Base-by-base conservation (phyloP, 2,113 vertebrate genomes). In the Eudorcas thomsonii region DNA sequence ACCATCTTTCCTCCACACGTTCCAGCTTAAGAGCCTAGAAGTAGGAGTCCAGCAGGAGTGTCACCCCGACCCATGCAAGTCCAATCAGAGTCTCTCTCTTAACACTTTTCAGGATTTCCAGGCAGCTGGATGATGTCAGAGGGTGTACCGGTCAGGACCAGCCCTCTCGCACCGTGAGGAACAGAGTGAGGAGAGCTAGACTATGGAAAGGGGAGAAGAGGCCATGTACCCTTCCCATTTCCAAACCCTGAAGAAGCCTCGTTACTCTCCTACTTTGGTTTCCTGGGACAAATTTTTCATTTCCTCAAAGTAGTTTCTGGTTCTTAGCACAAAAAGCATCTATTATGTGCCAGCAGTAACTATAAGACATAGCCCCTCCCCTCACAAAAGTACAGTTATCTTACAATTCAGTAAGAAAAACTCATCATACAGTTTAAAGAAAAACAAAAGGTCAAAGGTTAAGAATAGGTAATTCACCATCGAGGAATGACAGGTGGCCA, bases 181-280 rank as follows among this genome's bases (percentile, higher is more conserved):
- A 25, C 54, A 62, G 67, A 60, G 48, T 39, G 36, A 59, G 88
- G 39, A 78, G 88, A 59, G 39, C 71, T 43, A 6, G 19, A 23
- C 90, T 30, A 14, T 52, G 23, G 14, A n/a, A 60, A 36, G 52
- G 33, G 43, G n/a, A 45, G 2, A 33, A 28, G 89, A n/a, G 11
- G 33, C 84, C 57, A 26, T n/a, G 33, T 26, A 25, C n/a, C 28
- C 48, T 45, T 64, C 57, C 85, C 25, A 21, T 17, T 43, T 43
- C 13, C 57, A 16, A 62, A 19, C 25, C 83, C 54, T 28, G 13
- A 77, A 11, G 43, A 60, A n/a, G 25, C 23, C 54, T 28, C 10
- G 0, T 26, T 74, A 28, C 7, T 3, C 45, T 21, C 30, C 55
- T 30, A 2, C 30, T 45, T 25, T 21, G 2, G 4, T 28, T 25